Percentiles rank a stretch among this genome's conserved stretches.
phyloP scores from a whole-genome alignment of 1,140 invertebrate species.

The Lordiphosa collinella region DNA sequence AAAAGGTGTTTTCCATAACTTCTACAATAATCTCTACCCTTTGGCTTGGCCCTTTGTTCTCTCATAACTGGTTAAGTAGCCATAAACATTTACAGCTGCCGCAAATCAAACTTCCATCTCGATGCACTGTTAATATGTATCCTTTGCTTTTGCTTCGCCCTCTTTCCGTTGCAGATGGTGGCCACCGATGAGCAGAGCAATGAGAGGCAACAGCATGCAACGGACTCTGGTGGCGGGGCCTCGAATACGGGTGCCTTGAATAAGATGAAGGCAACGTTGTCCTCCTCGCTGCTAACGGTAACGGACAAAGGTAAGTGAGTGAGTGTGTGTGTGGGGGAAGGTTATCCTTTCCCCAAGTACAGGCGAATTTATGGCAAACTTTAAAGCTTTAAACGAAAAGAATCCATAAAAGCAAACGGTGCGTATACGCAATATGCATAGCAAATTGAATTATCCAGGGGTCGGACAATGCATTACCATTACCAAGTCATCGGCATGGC shows the following conservation, averaged over 20 bases:
- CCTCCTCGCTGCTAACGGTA: slow-evolving; percentile 88
- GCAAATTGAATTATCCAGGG: slow-evolving; percentile 59
- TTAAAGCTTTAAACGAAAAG: slow-evolving; percentile 39
- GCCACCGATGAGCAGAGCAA: slow-evolving; percentile 84
- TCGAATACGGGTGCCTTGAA: slow-evolving; percentile 84
- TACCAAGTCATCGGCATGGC: slow-evolving; percentile 43
- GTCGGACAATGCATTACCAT: slow-evolving; percentile 42
- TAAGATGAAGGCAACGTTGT: slow-evolving; percentile 88
- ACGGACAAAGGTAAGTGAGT: slow-evolving; percentile 87
- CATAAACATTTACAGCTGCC: slow-evolving; percentile 52
- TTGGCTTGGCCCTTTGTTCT: slow-evolving; percentile 8
- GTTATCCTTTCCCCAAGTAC: slow-evolving; percentile 42
- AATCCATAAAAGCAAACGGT: slow-evolving; percentile 43
- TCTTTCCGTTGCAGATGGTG: slow-evolving; percentile 83
- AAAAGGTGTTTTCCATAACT: too few species aligned
- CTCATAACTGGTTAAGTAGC: slow-evolving; percentile 14
- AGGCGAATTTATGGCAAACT: slow-evolving; percentile 68
- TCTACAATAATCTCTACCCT: slow-evolving; percentile 23
- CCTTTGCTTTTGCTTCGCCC: background rate
- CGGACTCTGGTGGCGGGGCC: slow-evolving; percentile 78
- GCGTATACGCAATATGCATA: slow-evolving; percentile 61
- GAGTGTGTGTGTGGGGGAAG: background rate
- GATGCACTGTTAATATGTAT: slow-evolving; percentile 47
- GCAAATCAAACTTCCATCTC: slow-evolving; percentile 43
- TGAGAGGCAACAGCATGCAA: slow-evolving; percentile 81